Conservation (phyloP, 2,797 vertebrate species). For the Malurus splendens region DNA sequence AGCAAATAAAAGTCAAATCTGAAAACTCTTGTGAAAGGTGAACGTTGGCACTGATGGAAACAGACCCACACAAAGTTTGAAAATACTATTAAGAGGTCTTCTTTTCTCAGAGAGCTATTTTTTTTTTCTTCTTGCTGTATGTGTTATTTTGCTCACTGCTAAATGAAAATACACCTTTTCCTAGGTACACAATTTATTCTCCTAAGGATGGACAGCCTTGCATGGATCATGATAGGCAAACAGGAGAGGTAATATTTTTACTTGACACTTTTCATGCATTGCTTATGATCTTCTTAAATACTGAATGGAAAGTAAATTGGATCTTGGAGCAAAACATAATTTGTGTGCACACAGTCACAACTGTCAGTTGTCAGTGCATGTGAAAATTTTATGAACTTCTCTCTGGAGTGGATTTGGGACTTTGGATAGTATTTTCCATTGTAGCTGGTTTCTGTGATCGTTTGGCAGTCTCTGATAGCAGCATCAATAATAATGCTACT, state of each 20-base stretch:
- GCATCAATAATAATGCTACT: background rate
- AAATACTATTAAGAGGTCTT: background rate
- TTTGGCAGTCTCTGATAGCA: background rate
- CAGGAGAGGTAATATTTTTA: constrained; percentile 85
- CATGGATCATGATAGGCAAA: constrained; percentile 98
- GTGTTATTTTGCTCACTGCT: background rate
- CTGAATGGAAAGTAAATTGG: background rate
- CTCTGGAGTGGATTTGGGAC: background rate
- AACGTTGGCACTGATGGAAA: rapidly evolving
- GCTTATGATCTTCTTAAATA: background rate
- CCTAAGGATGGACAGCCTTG: constrained; percentile 97
- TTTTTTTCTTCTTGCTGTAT: background rate
- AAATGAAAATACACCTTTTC: background rate
- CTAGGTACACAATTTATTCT: constrained; percentile 94
- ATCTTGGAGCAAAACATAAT: background rate
- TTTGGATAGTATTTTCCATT: background rate
- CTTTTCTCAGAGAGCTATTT: background rate
- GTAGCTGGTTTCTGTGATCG: background rate
- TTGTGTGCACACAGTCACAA: background rate
- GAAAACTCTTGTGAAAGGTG: background rate
- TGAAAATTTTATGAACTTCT: background rate
- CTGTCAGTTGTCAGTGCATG: background rate
- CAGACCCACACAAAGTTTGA: background rate
- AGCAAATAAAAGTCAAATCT: background rate
- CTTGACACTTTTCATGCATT: background rate